These are phyloP conservation scores for Netelia melanura DNA, from an alignment of 2,888 invertebrate species.

Conservation along the genomic window DNA sequence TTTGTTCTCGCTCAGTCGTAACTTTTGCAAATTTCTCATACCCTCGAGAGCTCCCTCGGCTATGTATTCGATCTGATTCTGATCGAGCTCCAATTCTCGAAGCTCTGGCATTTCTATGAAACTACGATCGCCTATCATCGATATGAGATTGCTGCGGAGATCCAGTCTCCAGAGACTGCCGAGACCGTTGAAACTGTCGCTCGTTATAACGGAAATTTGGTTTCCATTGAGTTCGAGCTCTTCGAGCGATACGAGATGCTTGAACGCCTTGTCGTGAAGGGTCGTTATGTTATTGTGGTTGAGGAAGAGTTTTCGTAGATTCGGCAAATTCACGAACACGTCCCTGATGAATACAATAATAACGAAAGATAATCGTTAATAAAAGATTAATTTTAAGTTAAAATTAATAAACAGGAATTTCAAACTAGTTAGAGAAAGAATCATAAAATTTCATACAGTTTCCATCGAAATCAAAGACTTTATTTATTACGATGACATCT, in stretches of 20 bases:
- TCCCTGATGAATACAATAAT: slow-evolving; percentile 83
- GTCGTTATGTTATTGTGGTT: slow-evolving; percentile 94
- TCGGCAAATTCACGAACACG: slow-evolving; percentile 91
- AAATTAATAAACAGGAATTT: too few relatives aligned
- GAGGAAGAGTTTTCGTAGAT: slow-evolving; percentile 90
- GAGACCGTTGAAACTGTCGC: slow-evolving; percentile 92
- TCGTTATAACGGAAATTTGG: slow-evolving; percentile 90
- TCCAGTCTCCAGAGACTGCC: slow-evolving; percentile 91
- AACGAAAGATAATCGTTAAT: slow-evolving; percentile 37
- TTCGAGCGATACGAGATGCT: slow-evolving; percentile 90
- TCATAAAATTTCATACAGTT: too few relatives aligned
- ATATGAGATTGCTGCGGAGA: slow-evolving; percentile 90
- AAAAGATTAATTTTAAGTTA: neutral
- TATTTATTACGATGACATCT: slow-evolving; percentile 30
- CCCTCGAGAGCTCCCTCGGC: slow-evolving; percentile 92
- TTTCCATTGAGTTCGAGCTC: slow-evolving; percentile 93
- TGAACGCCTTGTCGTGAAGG: slow-evolving; percentile 94
- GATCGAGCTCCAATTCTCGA: slow-evolving; percentile 89
- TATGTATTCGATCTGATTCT: slow-evolving; percentile 90
- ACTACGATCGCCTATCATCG: slow-evolving; percentile 92
- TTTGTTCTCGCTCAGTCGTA: slow-evolving; percentile 92
- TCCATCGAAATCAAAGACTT: neutral
- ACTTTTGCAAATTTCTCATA: slow-evolving; percentile 89
- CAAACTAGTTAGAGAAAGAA: too few relatives aligned
- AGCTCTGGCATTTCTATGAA: slow-evolving; percentile 92